Conservation (phyloP, 2,888 invertebrate species). For the Lamellibrachia columna region DNA sequence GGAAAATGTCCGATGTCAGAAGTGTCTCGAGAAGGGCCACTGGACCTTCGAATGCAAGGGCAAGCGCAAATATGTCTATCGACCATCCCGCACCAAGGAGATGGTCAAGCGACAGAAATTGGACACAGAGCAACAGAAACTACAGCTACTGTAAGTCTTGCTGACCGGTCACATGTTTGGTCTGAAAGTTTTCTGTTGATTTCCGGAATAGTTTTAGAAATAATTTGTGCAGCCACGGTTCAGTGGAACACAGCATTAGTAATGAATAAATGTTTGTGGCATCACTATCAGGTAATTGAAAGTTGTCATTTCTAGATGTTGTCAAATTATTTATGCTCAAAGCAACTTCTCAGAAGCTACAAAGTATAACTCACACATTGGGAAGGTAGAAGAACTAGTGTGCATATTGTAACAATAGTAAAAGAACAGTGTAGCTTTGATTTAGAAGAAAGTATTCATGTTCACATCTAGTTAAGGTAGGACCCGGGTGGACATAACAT, state of each 20-base stretch:
- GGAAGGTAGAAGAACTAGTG: no score
- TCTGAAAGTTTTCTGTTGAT: neutral
- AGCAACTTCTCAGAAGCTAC: no score
- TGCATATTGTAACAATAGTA: no score
- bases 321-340: neutral
- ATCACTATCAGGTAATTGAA: neutral
- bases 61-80: slow-evolving; percentile 86
- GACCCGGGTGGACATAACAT: no score
- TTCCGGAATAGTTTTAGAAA: neutral
- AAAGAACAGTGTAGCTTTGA: no score
- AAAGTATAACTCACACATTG: no score
- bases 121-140: slow-evolving; percentile 71
- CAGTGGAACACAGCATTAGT: no score
- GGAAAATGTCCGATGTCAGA: slow-evolving; percentile 78
- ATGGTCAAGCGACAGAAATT: slow-evolving; percentile 76
- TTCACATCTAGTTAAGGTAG: no score
- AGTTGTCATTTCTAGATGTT: neutral
- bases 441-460: no score
- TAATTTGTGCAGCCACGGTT: no score
- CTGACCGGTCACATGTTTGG: neutral
- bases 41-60: slow-evolving; percentile 95
- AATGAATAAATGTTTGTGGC: no score
- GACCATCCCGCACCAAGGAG: slow-evolving; percentile 83
- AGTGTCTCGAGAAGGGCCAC: slow-evolving; percentile 90
- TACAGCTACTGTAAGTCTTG: slow-evolving; percentile 66